Evolutionary conservation across 1,140 invertebrate genomes (phyloP).

Genomic region (Papilio glaucus): DNA sequence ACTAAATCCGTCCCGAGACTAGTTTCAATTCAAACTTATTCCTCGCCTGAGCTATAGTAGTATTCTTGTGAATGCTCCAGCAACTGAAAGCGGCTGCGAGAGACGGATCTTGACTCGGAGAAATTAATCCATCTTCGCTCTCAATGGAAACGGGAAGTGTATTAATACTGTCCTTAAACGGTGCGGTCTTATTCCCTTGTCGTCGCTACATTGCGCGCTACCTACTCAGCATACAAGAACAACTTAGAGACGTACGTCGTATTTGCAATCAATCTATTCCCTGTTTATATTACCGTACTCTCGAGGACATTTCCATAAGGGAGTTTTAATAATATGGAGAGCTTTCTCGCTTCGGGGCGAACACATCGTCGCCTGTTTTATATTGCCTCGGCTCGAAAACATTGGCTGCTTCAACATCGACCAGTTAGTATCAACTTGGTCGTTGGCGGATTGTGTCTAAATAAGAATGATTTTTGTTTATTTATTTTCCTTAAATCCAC

Average conservation of each 20-base stretch:
- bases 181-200: slow-evolving; percentile 3
- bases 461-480: not conserved
- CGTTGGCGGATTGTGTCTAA: not conserved
- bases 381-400: slow-evolving; percentile 3
- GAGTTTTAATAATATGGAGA: slow-evolving; percentile 28
- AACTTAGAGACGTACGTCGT: not conserved
- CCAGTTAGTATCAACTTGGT: slow-evolving; percentile 6
- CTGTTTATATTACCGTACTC: slow-evolving; percentile 21
- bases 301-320: not conserved
- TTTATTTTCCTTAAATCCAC: too few species aligned
- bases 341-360: not conserved
- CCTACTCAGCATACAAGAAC: not conserved
- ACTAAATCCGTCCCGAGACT: slow-evolving; percentile 62
- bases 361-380: not conserved
- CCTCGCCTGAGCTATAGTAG: slow-evolving; percentile 59
- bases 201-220: not conserved
- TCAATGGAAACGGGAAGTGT: slow-evolving; percentile 70
- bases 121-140: slow-evolving; percentile 77
- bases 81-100: slow-evolving; percentile 62
- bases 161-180: slow-evolving; percentile 58
- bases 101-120: slow-evolving; percentile 71
- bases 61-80: slow-evolving; percentile 65
- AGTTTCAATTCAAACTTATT: slow-evolving; percentile 78
- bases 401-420: not conserved
- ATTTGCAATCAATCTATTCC: slow-evolving; percentile 27